These are phyloP conservation scores for Margaritifera margaritifera DNA, from an alignment of 2,888 invertebrate species.

Conservation along the genomic window DNA sequence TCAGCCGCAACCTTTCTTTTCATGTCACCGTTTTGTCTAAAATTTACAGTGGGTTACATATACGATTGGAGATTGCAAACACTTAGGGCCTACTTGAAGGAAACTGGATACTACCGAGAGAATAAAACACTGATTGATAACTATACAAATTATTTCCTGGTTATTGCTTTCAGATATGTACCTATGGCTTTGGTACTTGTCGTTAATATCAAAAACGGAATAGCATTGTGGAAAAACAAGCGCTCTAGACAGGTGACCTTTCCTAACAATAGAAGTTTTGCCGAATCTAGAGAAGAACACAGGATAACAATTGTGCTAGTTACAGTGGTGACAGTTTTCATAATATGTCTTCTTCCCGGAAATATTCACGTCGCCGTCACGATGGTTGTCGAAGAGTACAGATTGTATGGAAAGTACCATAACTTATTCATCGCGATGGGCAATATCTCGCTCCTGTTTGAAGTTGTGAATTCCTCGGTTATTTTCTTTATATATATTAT, in stretches of 20 bases:
- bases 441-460: slow-evolving; percentile 32
- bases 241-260: slow-evolving; percentile 16
- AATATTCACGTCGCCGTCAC: slow-evolving; percentile 23
- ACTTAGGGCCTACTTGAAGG: slow-evolving; percentile 19
- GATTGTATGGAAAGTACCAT: slow-evolving; percentile 38
- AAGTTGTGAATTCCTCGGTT: slow-evolving; percentile 39
- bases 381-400: slow-evolving; percentile 18
- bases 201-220: slow-evolving; percentile 27
- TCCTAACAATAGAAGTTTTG: neutral
- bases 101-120: slow-evolving; percentile 28
- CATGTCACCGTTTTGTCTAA: slow-evolving; percentile 22
- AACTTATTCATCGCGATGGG: slow-evolving; percentile 36
- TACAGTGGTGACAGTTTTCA: slow-evolving; percentile 29
- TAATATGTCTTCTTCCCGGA: slow-evolving; percentile 34
- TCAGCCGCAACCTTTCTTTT: slow-evolving; percentile 25
- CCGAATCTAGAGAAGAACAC: slow-evolving; percentile 26
- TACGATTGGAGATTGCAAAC: slow-evolving; percentile 9
- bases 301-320: slow-evolving; percentile 35
- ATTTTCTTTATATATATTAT: slow-evolving; percentile 47
- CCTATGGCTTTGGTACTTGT: slow-evolving; percentile 30
- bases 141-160: slow-evolving; percentile 36
- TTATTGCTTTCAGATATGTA: slow-evolving; percentile 33
- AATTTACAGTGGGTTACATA: slow-evolving; percentile 24
- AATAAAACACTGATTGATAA: slow-evolving; percentile 26
- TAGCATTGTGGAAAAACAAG: slow-evolving; percentile 14